Base-by-base conservation (phyloP, 2,888 invertebrate species). In the Calameuta filiformis region DNA sequence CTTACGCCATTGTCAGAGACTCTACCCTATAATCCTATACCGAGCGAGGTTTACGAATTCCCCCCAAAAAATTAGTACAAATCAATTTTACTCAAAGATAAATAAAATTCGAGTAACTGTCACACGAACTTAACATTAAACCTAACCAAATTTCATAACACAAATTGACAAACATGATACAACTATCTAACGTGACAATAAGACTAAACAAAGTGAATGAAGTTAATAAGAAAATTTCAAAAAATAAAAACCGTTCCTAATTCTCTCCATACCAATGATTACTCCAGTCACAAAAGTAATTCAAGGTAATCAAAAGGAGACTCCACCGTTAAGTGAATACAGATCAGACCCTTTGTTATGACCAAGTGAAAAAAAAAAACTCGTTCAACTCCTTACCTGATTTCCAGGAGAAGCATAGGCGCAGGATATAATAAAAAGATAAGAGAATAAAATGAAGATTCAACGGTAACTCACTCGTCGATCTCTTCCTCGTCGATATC, bases 401-500 rank as follows among this genome's bases (percentile, higher is more conserved):
- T 23, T 56, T 56, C 56, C 23, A 23, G 9, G 56, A 56, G 6
- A 56, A 56, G 56, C 56, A 56, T 56, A 56, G 23, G 23, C 56
- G 23, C 23, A 23, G 56, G 15, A 56, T 56, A 23, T 15, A 23
- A 23, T 6, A 56, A 9, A 56, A 15, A 40, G 15, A 56, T 56
- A 56, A 37, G 37, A 37, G 40, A 56, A 56, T 56, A 23, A 56
- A 56, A 56, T 56, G 23, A 56, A 56, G 23, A 23, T 56, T 56
- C 0, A 56, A 56, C 56, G 9, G 9, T 1, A 37, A 69, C 90
- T 90, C 80, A 90, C 90, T 89, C 89, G 84, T 90, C 90, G 77
- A 87, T 83, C 81, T 90, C 90, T 56, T 56, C 56, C 90, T 89
- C 89, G 84, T 90, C 90, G 77, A 87, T 83, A 23, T 23, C 23